Conservation (phyloP, 1,140 invertebrate genomes). For the Caerostris darwini region DNA sequence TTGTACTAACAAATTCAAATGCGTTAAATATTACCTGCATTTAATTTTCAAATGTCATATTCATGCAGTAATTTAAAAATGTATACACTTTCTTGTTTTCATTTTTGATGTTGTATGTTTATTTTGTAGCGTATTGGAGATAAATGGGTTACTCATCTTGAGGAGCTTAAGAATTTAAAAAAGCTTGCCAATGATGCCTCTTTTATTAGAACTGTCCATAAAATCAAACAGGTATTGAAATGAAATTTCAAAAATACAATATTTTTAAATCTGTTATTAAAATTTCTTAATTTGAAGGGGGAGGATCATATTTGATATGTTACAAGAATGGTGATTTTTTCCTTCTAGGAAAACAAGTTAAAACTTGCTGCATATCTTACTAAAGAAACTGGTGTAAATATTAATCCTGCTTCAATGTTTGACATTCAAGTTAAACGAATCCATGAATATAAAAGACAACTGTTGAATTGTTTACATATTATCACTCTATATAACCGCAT, state of each 20-base stretch:
- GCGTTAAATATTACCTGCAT: too few relatives aligned
- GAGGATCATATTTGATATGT: background rate
- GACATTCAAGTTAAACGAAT: constrained; percentile 99
- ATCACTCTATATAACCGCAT: constrained; percentile 99
- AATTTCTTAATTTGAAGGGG: background rate
- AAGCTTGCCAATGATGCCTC: constrained; percentile 91
- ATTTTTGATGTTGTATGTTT: background rate
- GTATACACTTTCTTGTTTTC: background rate
- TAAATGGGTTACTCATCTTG: constrained; percentile 96
- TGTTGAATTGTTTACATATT: constrained; percentile 97
- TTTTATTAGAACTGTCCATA: constrained; percentile 94
- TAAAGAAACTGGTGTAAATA: constrained; percentile 93
- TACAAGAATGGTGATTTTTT: background rate
- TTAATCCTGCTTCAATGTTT: constrained; percentile 97
- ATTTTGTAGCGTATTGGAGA: constrained; percentile 93
- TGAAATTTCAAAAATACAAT: background rate
- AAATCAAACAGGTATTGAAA: constrained; percentile 91
- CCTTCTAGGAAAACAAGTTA: constrained; percentile 89
- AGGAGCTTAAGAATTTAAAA: constrained; percentile 92
- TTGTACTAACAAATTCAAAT: too few relatives aligned
- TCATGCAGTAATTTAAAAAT: background rate
- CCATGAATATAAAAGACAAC: constrained; percentile 98
- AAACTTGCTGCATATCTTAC: constrained; percentile 93
- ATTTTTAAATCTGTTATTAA: too few relatives aligned
- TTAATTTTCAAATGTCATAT: too few relatives aligned